Conservation (phyloP, 2,888 invertebrate genomes). For the Folsomia candida region DNA sequence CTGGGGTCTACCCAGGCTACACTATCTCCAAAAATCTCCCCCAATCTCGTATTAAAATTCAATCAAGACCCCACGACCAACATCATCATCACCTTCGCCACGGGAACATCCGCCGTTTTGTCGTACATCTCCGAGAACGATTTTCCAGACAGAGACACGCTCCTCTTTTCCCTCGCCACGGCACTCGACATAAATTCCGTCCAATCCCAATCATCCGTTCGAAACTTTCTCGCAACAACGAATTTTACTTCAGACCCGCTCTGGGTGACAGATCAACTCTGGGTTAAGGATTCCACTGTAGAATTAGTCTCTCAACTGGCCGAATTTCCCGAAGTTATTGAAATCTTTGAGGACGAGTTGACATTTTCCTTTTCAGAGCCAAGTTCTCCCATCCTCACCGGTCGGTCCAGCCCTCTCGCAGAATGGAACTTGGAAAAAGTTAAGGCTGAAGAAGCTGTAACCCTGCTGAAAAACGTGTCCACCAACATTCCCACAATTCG, state of each 20-base stretch:
- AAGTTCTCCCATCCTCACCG: neutral
- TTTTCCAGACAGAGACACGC: neutral
- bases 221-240: constrained; percentile 2
- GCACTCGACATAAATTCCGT: neutral
- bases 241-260: neutral
- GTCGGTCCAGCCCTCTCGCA: neutral
- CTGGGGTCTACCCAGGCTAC: neutral
- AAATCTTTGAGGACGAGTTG: constrained; percentile 12
- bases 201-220: constrained; percentile 10
- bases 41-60: neutral
- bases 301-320: neutral
- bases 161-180: neutral
- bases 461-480: neutral
- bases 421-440: neutral
- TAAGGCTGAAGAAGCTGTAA: neutral
- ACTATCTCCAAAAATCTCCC: neutral
- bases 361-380: constrained; percentile 19
- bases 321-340: constrained; percentile 11
- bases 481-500: neutral
- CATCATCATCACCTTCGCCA: neutral
- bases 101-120: neutral
- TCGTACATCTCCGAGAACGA: neutral
- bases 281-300: constrained; percentile 4
- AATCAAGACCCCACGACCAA: neutral
- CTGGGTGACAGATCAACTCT: constrained; percentile 25